Conservation (phyloP, 2,113 vertebrate genomes). For the Aleadryas rufinucha region DNA sequence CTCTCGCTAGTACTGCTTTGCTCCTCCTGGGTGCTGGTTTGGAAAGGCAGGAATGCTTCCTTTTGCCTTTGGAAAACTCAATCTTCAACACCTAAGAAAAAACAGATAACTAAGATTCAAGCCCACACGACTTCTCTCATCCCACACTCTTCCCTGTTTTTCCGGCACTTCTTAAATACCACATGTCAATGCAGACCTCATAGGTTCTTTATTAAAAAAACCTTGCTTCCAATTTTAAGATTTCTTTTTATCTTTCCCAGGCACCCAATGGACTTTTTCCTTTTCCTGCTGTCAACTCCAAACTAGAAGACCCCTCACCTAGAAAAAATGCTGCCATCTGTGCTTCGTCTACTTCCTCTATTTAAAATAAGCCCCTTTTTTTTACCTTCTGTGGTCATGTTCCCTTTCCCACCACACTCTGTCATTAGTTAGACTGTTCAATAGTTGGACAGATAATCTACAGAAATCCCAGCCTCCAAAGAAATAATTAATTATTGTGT, state of each 20-base stretch:
- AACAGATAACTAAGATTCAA: constrained; percentile 15
- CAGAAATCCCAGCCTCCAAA: neutral
- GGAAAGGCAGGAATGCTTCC: neutral
- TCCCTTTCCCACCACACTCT: neutral
- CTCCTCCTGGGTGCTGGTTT: neutral
- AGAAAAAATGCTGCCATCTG: neutral
- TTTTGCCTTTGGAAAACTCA: neutral
- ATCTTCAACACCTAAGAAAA: neutral
- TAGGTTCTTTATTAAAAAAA: neutral
- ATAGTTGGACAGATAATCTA: neutral
- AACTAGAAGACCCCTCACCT: neutral
- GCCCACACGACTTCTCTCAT: constrained; percentile 34
- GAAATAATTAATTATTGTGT: neutral
- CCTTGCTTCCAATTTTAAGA: neutral
- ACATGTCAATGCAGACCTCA: constrained; percentile 6
- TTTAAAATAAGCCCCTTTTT: neutral
- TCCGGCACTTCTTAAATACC: neutral
- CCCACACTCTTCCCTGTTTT: constrained; percentile 22
- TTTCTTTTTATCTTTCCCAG: neutral
- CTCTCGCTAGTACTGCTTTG: neutral
- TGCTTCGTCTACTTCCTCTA: neutral
- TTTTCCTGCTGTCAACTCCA: neutral
- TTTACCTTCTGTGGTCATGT: neutral
- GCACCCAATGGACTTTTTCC: neutral
- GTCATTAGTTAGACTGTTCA: neutral